Evolutionary conservation across 2,797 vertebrate genomes (phyloP).

Genomic region (Centroberyx gerrardi): DNA sequence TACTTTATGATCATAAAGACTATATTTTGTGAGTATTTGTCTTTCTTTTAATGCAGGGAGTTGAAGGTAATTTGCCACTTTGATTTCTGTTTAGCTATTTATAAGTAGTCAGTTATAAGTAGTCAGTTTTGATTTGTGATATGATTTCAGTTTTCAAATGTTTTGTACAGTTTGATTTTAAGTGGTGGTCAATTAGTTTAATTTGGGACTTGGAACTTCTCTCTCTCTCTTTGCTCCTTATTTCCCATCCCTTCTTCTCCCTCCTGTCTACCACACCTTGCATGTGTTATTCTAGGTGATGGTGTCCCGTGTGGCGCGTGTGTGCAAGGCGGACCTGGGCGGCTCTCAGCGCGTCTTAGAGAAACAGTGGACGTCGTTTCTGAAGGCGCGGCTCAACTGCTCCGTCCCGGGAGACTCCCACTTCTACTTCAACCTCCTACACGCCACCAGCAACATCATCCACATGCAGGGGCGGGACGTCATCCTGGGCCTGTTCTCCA

Average conservation of each 20-base stretch:
- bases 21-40: no score
- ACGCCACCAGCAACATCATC: conserved; percentile 92
- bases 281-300: conserved; percentile 86
- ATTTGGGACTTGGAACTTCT: background rate
- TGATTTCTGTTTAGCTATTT: no score
- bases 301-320: conserved; percentile 95
- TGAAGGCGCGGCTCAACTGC: conserved; percentile 97
- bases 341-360: conserved; percentile 96
- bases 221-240: background rate
- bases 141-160: no score
- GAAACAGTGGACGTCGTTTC: conserved; percentile 98
- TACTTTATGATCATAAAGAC: no score
- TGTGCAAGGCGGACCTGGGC: conserved; percentile 95
- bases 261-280: background rate
- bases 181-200: no score
- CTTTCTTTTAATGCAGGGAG: no score
- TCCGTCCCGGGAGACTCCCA: conserved; percentile 96
- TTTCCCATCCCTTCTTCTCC: background rate
- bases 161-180: no score
- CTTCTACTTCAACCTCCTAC: conserved; percentile 98
- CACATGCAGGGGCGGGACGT: conserved; percentile 92
- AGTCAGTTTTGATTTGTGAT: no score
- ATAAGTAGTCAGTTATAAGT: no score
- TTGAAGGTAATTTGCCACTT: no score
- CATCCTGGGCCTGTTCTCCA: conserved; percentile 95